Evolutionary conservation across 2,113 vertebrate species (phyloP).

Genomic region (Mirounga angustirostris): DNA sequence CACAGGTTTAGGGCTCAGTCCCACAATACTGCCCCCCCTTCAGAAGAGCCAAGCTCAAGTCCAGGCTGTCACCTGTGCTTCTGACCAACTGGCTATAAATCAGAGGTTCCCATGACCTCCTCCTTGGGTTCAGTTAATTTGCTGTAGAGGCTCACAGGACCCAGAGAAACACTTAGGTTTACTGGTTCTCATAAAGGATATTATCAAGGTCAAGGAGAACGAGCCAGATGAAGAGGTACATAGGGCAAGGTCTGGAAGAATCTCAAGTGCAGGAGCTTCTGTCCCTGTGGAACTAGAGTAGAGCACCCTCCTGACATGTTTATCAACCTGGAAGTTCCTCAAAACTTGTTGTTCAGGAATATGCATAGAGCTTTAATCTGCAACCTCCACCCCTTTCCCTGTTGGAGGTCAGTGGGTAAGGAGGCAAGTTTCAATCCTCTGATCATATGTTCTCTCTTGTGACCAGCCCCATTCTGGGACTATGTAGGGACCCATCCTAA

Average conservation of each 20-base stretch:
- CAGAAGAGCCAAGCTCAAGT: not conserved
- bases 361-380: not conserved
- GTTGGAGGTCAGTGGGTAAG: not conserved
- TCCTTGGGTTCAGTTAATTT: not conserved
- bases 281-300: not conserved
- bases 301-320: not conserved
- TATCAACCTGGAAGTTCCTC: not conserved
- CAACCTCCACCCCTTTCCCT: not conserved
- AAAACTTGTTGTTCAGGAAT: not conserved
- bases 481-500: not conserved
- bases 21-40: not conserved
- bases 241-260: not conserved
- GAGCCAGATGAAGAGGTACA: not conserved
- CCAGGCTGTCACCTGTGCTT: not conserved
- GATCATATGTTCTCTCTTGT: not conserved
- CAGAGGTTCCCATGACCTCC: not conserved
- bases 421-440: not conserved
- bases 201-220: not conserved
- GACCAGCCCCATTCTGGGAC: not conserved
- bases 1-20: not conserved
- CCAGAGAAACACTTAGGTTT: not conserved
- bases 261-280: not conserved
- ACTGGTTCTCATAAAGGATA: not conserved
- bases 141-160: not conserved
- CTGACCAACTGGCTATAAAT: not conserved